Conservation (phyloP, 2,113 vertebrate species). For the Psephotus haematonotus region DNA sequence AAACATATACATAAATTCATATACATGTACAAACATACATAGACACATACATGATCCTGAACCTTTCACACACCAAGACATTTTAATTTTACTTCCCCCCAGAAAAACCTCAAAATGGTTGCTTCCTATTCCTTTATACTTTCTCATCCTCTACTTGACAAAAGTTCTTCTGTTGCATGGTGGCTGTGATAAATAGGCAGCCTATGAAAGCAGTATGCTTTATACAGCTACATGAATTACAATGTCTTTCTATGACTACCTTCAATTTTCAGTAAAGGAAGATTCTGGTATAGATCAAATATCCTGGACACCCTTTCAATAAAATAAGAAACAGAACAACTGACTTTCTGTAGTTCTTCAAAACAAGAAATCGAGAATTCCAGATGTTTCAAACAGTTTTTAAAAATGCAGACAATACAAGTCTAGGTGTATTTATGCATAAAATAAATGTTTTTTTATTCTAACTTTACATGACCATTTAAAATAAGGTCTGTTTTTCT, state of each 20-base stretch:
- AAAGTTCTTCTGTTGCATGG: not conserved
- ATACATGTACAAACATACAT: accelerated
- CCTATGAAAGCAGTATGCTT: not conserved
- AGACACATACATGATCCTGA: not conserved
- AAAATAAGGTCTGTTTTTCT: not conserved
- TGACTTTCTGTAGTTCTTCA: not conserved
- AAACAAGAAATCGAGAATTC: not conserved
- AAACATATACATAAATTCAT: not conserved
- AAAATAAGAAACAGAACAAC: not conserved
- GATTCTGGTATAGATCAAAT: not conserved
- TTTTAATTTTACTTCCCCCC: not conserved
- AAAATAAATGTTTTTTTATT: not conserved
- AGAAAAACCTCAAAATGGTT: not conserved
- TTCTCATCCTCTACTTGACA: not conserved
- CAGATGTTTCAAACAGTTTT: not conserved
- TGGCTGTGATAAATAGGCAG: not conserved
- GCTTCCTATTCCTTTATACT: not conserved
- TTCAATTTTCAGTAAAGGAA: not conserved
- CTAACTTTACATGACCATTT: not conserved
- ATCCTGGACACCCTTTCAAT: not conserved
- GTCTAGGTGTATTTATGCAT: not conserved
- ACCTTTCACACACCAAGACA: not conserved
- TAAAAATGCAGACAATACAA: not conserved
- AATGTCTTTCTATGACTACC: not conserved
- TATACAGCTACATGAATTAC: not conserved